A percentile compares a stretch with the other conserved stretches of the same genome.
phyloP scores from a whole-genome alignment of 2,113 vertebrate genomes.

The Spea bombifrons region DNA sequence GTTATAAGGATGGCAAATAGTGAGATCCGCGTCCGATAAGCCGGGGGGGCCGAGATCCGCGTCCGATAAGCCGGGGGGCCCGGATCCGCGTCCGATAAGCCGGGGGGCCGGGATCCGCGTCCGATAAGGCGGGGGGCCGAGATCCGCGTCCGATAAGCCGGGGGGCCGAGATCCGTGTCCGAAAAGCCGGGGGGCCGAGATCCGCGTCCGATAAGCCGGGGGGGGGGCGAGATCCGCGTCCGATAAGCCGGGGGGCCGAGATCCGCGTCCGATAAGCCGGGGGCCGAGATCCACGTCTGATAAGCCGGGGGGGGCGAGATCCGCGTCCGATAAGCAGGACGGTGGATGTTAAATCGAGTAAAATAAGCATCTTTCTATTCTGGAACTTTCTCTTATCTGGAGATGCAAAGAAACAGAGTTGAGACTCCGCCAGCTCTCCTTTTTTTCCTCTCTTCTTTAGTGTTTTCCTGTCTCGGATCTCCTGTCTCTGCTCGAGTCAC shows the following conservation, averaged over 20 bases:
- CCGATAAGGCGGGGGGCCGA: too few relatives aligned
- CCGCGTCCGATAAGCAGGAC: constrained; percentile 40
- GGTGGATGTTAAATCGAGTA: constrained; percentile 51
- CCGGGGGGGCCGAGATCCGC: neutral
- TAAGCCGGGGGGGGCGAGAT: constrained; percentile 51
- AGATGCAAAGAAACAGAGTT: constrained; percentile 43
- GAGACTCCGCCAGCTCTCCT: constrained; percentile 48
- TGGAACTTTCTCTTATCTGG: constrained; percentile 53
- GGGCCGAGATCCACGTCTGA: neutral
- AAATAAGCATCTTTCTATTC: constrained; percentile 50
- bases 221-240: too few relatives aligned
- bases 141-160: too few relatives aligned
- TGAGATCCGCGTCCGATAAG: neutral
- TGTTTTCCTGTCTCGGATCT: constrained; percentile 53
- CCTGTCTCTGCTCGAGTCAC: constrained; percentile 43
- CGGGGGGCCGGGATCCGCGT: too few relatives aligned
- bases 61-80: too few relatives aligned
- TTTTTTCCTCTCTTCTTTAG: constrained; percentile 11
- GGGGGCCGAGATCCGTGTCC: too few relatives aligned
- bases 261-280: too few relatives aligned
- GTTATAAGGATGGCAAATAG: too few relatives aligned
- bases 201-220: too few relatives aligned
- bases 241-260: too few relatives aligned
- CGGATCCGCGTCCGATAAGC: too few relatives aligned
- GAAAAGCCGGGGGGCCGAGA: too few relatives aligned